Evolutionary conservation across 2,797 vertebrate genomes (phyloP).

Genomic region (Clarias platycephalus): DNA sequence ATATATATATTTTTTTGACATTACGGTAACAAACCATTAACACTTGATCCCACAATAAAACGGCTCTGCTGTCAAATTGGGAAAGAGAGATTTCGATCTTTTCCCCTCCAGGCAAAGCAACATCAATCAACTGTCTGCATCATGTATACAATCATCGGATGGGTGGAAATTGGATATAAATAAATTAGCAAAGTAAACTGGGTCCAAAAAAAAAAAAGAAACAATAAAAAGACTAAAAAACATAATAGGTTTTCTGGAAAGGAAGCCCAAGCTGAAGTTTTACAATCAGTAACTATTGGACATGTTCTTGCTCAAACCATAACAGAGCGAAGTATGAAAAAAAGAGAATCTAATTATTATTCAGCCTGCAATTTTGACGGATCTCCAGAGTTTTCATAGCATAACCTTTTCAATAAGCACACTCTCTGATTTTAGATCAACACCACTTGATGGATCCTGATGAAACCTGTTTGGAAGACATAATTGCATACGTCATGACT

Average conservation of each 20-base stretch:
- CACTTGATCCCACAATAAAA: not conserved
- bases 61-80: not conserved
- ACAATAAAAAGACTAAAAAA: not conserved
- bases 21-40: too few relatives aligned
- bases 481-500: constrained; percentile 12
- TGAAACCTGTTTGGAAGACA: constrained; percentile 10
- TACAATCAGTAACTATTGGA: not conserved
- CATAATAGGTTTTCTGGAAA: constrained; percentile 1
- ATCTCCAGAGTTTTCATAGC: not conserved
- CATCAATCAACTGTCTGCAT: not conserved
- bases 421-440: constrained; percentile 5
- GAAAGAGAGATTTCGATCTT: constrained; percentile 6
- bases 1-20: too few relatives aligned
- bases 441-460: not conserved
- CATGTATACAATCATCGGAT: constrained; percentile 22
- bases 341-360: constrained; percentile 9
- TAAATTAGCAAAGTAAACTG: constrained; percentile 8
- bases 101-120: not conserved
- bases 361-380: not conserved
- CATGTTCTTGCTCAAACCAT: constrained; percentile 1
- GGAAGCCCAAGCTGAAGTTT: constrained; percentile 10
- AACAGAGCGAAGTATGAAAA: not conserved
- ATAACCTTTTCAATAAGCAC: not conserved
- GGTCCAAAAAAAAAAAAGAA: not conserved
- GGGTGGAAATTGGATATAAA: constrained; percentile 17